Evolutionary conservation across 2,797 vertebrate genomes (phyloP).

Genomic region (Eupleurogrammus muticus): DNA sequence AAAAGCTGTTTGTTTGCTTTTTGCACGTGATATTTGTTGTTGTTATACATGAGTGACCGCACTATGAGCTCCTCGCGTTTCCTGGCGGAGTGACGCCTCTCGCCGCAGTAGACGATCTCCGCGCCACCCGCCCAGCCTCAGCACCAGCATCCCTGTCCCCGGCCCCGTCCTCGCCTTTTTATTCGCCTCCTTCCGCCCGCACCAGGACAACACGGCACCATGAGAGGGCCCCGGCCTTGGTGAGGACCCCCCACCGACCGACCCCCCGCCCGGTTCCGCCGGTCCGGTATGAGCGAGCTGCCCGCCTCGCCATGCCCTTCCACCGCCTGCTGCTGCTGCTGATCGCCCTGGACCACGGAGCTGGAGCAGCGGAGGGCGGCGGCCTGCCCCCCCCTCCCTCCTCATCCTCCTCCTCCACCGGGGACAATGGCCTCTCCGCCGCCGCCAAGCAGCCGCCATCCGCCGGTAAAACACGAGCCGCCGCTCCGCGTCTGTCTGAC

Average conservation of each 20-base stretch:
- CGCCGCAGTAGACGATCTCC: accelerated
- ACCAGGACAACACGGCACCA: constrained; percentile 1
- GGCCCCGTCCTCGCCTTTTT: constrained; percentile 25
- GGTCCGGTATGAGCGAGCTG: constrained; percentile 76
- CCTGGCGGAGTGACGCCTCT: constrained; percentile 10
- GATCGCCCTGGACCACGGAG: constrained; percentile 68
- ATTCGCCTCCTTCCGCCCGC: constrained; percentile 14
- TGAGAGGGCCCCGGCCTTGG: constrained; percentile 37
- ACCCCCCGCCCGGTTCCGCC: constrained; percentile 38
- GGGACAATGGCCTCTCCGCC: constrained; percentile 69
- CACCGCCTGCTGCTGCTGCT: constrained; percentile 69
- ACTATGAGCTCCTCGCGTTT: too few relatives aligned
- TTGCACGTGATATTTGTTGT: too few relatives aligned
- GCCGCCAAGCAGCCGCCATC: constrained; percentile 24
- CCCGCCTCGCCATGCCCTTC: constrained; percentile 76
- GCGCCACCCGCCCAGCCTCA: constrained; percentile 76
- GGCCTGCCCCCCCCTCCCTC: constrained; percentile 58
- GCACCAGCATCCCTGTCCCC: constrained; percentile 64
- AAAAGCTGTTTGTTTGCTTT: too few relatives aligned
- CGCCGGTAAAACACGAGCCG: constrained; percentile 27
- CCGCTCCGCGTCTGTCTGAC: constrained; percentile 24
- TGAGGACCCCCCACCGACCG: constrained; percentile 12
- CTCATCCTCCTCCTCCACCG: constrained; percentile 38
- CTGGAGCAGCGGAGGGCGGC: constrained; percentile 71
- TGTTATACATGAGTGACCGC: too few relatives aligned